Base-by-base conservation (phyloP, 2,797 vertebrate species). In the Pampus argenteus region DNA sequence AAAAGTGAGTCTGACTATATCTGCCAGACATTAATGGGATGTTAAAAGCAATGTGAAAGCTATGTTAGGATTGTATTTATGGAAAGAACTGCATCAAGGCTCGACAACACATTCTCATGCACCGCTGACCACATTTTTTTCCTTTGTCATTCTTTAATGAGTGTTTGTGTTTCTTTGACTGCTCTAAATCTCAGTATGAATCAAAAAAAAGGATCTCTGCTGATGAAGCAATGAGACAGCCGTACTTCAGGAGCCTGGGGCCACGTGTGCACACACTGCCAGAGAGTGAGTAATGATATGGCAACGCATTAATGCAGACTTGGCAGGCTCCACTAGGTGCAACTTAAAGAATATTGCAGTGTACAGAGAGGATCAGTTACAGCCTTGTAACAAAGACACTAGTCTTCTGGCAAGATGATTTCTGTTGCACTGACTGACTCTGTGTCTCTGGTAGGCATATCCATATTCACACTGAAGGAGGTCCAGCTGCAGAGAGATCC, bases 401-500 rank as follows among this genome's bases (percentile, higher is more conserved):
- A 28, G 72, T 76, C 66, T 75, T 52, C 60, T 52, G 49, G 71
- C 74, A 61, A 59, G 26, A 68, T 56, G 71, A 76, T 71, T 66
- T 72, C 22, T 81, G 66, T 71, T 42, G 49, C 55, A 42, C 70
- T 79, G 56, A 83, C 75, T 26, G 60, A 54, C 55, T 79, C 45
- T 66, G 60, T 66, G 0, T 87, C 38, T 83, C 61, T 79, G 75
- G 66, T 88, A 94, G 93, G 60, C 78, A 82, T 90, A 76, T 94
- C 93, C 74, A 92, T 94, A 88, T 98, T 98, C 92, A 97, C 96
- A 90, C 94, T 97, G 95, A 98, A 97, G 94, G 97, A 98, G 90
- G 95, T 98, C 90, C 96, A 97, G 50, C 83, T 98, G 89, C 97
- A 98, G 90, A 97, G 95, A 93, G 97, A 98, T 88, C 97, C 96